These are phyloP conservation scores for Cheilosia variabilis DNA, from an alignment of 2,888 invertebrate genomes.

Conservation along the genomic window DNA sequence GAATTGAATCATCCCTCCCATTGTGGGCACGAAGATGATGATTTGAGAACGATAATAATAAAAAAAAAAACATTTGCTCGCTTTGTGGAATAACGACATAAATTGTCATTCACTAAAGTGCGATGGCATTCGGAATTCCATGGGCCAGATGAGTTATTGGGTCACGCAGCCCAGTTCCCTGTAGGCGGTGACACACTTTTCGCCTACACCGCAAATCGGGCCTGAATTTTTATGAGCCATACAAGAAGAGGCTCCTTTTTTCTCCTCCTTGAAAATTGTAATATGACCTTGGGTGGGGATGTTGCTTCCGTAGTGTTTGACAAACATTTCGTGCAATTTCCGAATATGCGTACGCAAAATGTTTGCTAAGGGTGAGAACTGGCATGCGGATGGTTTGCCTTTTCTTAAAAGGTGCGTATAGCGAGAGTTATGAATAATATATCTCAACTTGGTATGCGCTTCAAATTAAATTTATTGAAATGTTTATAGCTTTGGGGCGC, in stretches of 20 bases:
- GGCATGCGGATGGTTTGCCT: slow-evolving; percentile 7
- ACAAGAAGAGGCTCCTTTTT: slow-evolving; percentile 18
- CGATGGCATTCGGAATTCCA: slow-evolving; percentile 61
- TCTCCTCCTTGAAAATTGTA: neutral
- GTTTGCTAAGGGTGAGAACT: slow-evolving; percentile 6
- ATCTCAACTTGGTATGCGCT: slow-evolving; percentile 28
- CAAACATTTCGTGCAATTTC: slow-evolving; percentile 44
- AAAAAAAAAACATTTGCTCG: slow-evolving; percentile 4
- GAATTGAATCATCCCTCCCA: slow-evolving; percentile 2
- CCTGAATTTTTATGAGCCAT: slow-evolving; percentile 35
- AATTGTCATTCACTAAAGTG: slow-evolving; percentile 63
- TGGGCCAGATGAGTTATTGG: slow-evolving; percentile 56
- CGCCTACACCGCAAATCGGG: neutral
- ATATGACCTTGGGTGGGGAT: neutral
- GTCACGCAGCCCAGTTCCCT: slow-evolving; percentile 51
- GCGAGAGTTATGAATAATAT: slow-evolving; percentile 47
- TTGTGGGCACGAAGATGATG: slow-evolving; percentile 2
- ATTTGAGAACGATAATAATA: neutral
- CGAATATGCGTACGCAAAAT: slow-evolving; percentile 24
- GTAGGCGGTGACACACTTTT: slow-evolving; percentile 50
- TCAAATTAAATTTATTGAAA: slow-evolving; percentile 61
- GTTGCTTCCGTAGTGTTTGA: neutral
- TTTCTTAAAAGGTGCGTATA: neutral
- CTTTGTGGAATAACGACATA: slow-evolving; percentile 42
- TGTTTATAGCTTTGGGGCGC: slow-evolving; percentile 17